Percentiles rank a stretch among this genome's conserved stretches.
phyloP scores from a whole-genome alignment of 2,797 vertebrate species.

The Pangasius djambal region DNA sequence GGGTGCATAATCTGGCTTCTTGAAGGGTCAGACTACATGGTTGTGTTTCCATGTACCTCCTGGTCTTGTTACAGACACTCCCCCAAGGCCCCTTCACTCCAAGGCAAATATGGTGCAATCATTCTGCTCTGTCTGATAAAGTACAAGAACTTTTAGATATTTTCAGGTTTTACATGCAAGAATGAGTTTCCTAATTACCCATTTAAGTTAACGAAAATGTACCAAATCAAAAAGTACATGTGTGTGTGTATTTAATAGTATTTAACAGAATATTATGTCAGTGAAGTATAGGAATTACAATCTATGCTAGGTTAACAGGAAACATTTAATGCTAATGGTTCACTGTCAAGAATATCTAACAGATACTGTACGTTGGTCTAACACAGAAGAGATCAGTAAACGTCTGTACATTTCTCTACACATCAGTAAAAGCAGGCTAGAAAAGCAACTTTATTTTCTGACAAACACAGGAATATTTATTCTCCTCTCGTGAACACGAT shows the following conservation, averaged over 20 bases:
- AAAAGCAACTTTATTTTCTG: neutral
- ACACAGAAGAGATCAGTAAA: neutral
- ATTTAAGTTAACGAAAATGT: neutral
- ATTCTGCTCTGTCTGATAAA: neutral
- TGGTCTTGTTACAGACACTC: neutral
- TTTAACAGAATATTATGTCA: neutral
- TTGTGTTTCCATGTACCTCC: neutral
- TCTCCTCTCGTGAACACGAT: neutral
- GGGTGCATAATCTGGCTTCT: neutral
- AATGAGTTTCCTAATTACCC: neutral
- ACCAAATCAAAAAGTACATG: neutral
- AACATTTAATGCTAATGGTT: neutral
- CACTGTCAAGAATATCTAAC: neutral
- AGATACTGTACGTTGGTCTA: neutral
- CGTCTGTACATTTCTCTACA: neutral
- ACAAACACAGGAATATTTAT: neutral
- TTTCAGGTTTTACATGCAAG: neutral
- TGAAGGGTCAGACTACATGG: neutral
- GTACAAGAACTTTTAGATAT: neutral
- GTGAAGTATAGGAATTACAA: neutral
- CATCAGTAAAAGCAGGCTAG: neutral
- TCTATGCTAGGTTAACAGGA: neutral
- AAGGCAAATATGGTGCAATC: neutral
- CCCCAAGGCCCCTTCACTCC: neutral
- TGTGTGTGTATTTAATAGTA: neutral